A percentile compares a stretch with the other conserved stretches of the same genome.
These are phyloP conservation scores for Halichoeres trimaculatus DNA, from an alignment of 2,113 vertebrate genomes.

Conservation along the genomic window DNA sequence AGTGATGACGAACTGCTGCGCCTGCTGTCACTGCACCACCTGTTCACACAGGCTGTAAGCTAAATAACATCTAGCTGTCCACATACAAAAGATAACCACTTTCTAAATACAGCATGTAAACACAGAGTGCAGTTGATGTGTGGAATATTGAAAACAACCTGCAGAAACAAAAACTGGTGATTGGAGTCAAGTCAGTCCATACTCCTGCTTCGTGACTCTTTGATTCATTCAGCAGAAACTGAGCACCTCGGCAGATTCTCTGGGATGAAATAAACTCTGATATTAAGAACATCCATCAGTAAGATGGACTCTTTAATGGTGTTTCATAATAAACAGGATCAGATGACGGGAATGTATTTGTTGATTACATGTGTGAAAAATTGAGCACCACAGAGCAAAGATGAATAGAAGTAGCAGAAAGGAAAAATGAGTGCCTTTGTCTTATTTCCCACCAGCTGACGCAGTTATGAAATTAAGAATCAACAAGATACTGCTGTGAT, in stretches of 20 bases:
- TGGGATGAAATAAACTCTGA: slow-evolving; percentile 3
- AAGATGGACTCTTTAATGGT: slow-evolving; percentile 9
- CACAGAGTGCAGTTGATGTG: too few relatives aligned
- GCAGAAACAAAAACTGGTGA: too few relatives aligned
- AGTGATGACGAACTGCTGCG: not conserved
- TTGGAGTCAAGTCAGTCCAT: not conserved
- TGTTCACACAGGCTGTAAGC: not conserved
- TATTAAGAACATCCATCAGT: slow-evolving; percentile 18
- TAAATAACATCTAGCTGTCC: not conserved
- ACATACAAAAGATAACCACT: not conserved
- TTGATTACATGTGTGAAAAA: slow-evolving; percentile 13
- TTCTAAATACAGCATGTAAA: too few relatives aligned
- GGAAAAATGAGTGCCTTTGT: not conserved
- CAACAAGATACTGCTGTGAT: slow-evolving; percentile 3
- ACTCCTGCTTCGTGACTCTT: not conserved
- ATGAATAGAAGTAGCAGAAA: not conserved
- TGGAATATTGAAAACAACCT: too few relatives aligned
- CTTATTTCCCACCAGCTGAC: not conserved
- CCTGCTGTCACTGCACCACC: not conserved
- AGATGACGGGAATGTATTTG: slow-evolving; percentile 1
- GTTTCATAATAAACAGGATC: slow-evolving; percentile 21
- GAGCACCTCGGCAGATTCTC: not conserved
- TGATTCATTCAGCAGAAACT: slow-evolving; percentile 1
- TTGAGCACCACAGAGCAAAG: not conserved
- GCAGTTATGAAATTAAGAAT: slow-evolving; percentile 2